Evolutionary conservation across 2,888 invertebrate species (phyloP), one percentile per base, ranked within the genome.

Genomic region (Cyclophora albipunctata): DNA sequence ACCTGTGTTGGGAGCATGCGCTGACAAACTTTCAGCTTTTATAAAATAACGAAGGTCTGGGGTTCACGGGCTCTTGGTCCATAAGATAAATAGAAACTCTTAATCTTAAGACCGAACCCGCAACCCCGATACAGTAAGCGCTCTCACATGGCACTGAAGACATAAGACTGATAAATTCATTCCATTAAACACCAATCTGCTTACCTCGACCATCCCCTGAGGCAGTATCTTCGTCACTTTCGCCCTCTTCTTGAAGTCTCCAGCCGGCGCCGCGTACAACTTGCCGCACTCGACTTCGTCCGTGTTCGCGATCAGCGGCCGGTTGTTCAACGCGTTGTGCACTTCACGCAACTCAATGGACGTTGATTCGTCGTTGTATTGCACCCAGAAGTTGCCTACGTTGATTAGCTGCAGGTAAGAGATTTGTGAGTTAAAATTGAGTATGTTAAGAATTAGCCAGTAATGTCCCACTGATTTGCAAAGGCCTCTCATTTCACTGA

Each of bases 341-440:
- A 73, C 71, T 40, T 58, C 54, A 0, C 42, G 51, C 46, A 81
- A 58, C 48, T 84, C 75, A 4, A 66, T 54, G 5, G 63, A 64
- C 0, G 85, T 84, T 1, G 87, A 82, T 0, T 84, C 78, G 53
- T 91, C 90, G 35, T 79, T 78, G 59, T 91, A 83, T 51, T 91
- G 92, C 5, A 90, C 92, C 92, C 92, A 95, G 76, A 95, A 95
- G 65, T 91, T 91, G 50, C 91, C 90, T 33, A 93, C 91, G 69
- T 91, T 90, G 7, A 90, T 77, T 2, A 90, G 66, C 92, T 94
- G 69, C 5, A 53, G 52, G 44, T 37, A 7, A 42, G 45, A 51
- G 51, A 35, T 20, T 20, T 20, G 20, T 20, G 20, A 20, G 20
- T 20, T 20, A 20, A 20, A 20, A 20, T 20, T 20, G 20, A 20